Evolutionary conservation across 2,797 vertebrate genomes (phyloP), one percentile per base, ranked within the genome.

Genomic region (Spinus pinus): DNA sequence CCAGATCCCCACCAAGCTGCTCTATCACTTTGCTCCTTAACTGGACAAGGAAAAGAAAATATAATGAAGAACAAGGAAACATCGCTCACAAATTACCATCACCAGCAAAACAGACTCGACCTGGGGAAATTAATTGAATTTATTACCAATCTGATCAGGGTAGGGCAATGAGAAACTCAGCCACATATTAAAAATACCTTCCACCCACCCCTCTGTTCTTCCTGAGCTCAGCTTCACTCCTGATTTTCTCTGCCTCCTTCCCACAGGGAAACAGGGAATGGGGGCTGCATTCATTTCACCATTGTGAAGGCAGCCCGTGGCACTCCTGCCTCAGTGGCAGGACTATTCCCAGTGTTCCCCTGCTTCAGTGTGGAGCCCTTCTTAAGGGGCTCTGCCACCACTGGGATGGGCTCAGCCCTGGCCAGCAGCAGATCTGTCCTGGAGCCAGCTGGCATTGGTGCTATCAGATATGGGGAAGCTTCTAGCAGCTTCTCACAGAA

Each of bases 401-500:
- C 3, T 1, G 8, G 28, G 37, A 20, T 57, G 37, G 44, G 74
- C 66, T 57, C 28, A 16, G 24, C 44, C 74, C 20, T 28, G 58
- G 39, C 23, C 46, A 65, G 44, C 21, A 5, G n/a, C 51, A 72
- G 28, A 7, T 39, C 28, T 25, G 7, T 46, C 44, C 46, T 39
- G n/a, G 30, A 25, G 28, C 28, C 0, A 0, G 8, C 23, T 37
- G 51, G 20, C 28, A 46, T 12, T 58, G 58, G 28, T 24, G 7
- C n/a, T 46, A 0, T 20, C 28, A 25, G n/a, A 58, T 8, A 4
- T 4, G 16, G 7, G 14, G 24, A 46, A 51, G 58, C 8, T n/a
- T 56, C 22, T 19, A 18, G 30, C 42, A 79, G 42, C 74, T 64
- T 42, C 44, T 64, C 35, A 51, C 60, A 65, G 44, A 58, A 24